These are phyloP conservation scores for Podarcis cretensis DNA, from an alignment of 2,113 vertebrate genomes.

Conservation along the genomic window DNA sequence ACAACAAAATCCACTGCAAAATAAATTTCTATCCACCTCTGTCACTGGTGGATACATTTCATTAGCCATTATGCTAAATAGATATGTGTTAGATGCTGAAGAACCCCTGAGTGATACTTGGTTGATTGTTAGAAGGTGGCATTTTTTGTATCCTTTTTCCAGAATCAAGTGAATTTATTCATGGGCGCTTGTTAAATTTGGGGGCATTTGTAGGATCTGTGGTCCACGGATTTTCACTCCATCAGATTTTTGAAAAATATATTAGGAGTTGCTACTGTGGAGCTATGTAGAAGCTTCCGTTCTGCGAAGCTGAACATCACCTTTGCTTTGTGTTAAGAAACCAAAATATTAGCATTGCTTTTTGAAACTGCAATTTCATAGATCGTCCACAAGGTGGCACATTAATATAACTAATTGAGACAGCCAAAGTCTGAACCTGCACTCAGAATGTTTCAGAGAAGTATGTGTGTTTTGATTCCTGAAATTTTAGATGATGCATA, in stretches of 20 bases:
- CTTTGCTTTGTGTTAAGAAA: background rate
- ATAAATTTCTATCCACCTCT: background rate
- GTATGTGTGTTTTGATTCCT: background rate
- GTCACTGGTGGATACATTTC: background rate
- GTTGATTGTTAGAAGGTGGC: background rate
- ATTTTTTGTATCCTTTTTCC: background rate
- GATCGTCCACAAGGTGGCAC: slow-evolving; percentile 17
- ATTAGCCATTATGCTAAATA: background rate
- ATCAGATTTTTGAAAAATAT: background rate
- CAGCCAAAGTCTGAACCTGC: too few species aligned
- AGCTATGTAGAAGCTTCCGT: background rate
- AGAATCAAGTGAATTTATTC: background rate
- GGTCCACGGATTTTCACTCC: background rate
- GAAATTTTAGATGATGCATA: background rate
- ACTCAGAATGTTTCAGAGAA: background rate
- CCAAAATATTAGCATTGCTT: background rate
- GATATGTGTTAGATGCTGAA: background rate
- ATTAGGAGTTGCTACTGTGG: background rate
- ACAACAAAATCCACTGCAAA: background rate
- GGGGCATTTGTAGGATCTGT: background rate
- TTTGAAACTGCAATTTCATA: background rate
- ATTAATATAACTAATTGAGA: background rate
- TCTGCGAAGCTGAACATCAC: background rate
- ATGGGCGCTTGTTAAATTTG: background rate
- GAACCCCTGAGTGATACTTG: background rate